Conservation (phyloP, 2,113 vertebrate genomes). For the Vulpes vulpes region DNA sequence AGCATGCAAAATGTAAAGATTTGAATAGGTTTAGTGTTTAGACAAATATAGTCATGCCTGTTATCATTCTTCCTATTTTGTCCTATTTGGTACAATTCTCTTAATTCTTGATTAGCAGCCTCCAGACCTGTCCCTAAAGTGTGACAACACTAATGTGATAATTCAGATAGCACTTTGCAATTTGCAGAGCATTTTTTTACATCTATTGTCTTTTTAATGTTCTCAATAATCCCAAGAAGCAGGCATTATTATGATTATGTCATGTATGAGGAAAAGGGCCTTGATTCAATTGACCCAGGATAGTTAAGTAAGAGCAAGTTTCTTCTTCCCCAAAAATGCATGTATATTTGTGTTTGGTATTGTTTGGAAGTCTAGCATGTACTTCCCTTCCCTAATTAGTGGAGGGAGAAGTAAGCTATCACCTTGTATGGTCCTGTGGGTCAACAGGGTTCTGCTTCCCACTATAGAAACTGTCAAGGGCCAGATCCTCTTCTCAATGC, state of each 20-base stretch:
- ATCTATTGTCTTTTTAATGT: not conserved
- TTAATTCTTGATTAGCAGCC: conserved; percentile 50
- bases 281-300: not conserved
- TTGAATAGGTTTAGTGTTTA: conserved; percentile 50
- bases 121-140: not conserved
- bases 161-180: not conserved
- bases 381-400: not conserved
- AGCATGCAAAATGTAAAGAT: conserved; percentile 69
- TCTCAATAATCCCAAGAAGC: not conserved
- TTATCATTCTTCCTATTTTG: conserved; percentile 23
- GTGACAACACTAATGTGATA: not conserved
- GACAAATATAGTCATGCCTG: not conserved
- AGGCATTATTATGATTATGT: not conserved
- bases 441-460: not conserved
- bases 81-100: not conserved
- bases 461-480: fast-evolving
- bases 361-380: not conserved
- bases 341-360: not conserved
- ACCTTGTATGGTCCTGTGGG: not conserved
- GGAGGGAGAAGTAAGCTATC: not conserved
- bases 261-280: not conserved
- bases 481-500: not conserved
- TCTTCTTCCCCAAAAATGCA: not conserved
- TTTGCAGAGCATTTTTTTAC: not conserved
- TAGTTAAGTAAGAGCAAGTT: not conserved